phyloP scores from a whole-genome alignment of 2,888 invertebrate genomes.

The Brachylomia viminalis region DNA sequence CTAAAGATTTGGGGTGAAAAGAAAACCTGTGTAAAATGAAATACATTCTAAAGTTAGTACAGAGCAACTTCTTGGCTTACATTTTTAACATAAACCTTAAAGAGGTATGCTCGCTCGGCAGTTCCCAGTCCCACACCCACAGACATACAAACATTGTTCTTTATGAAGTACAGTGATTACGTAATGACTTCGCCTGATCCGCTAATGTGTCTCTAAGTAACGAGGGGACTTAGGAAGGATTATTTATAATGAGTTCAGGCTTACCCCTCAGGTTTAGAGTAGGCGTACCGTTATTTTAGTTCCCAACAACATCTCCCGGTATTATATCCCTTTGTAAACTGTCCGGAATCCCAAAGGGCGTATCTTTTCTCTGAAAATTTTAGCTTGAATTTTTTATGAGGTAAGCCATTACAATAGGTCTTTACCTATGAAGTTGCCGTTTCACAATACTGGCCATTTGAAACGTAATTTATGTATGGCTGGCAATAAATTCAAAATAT shows the following conservation, averaged over 20 bases:
- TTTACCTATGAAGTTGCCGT: too few relatives aligned
- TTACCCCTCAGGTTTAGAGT: slow-evolving; percentile 46
- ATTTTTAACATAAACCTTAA: background rate
- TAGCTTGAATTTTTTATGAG: slow-evolving; percentile 25
- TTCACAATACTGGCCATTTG: too few relatives aligned
- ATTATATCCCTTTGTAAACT: slow-evolving; percentile 53
- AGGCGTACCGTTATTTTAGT: slow-evolving; percentile 57
- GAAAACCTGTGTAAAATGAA: background rate
- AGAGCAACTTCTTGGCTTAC: background rate
- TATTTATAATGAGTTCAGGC: slow-evolving; percentile 63
- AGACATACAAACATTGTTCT: slow-evolving; percentile 36
- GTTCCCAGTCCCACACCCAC: background rate
- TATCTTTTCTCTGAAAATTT: slow-evolving; percentile 15
- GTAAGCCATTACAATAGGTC: background rate
- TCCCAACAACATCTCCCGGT: slow-evolving; percentile 30
- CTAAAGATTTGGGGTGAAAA: background rate
- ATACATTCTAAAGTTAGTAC: background rate
- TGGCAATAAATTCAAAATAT: too few relatives aligned
- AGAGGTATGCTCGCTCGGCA: background rate
- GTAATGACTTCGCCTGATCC: slow-evolving; percentile 52
- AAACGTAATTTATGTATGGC: too few relatives aligned
- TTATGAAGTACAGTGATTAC: slow-evolving; percentile 38
- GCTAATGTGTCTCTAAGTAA: slow-evolving; percentile 66
- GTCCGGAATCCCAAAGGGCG: slow-evolving; percentile 8
- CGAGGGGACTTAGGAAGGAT: slow-evolving; percentile 55